phyloP scores from a whole-genome alignment of 2,888 invertebrate species.

The Drosophila villosipedis region DNA sequence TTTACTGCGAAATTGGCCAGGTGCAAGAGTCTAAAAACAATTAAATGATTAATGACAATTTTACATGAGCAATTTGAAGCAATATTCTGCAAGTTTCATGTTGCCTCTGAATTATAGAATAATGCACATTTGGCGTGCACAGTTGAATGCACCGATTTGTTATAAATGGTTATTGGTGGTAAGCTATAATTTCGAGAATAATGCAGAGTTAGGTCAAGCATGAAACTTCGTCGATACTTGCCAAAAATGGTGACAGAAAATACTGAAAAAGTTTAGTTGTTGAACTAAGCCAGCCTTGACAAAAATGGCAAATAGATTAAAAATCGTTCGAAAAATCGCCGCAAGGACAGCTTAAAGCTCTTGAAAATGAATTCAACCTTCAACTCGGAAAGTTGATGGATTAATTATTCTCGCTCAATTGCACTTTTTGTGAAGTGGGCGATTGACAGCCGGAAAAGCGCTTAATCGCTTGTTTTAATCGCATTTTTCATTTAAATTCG shows the following conservation, averaged over 20 bases:
- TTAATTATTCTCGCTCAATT: constrained; percentile 30
- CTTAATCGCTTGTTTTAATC: constrained; percentile 37
- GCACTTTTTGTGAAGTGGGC: constrained; percentile 7
- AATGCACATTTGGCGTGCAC: constrained; percentile 13
- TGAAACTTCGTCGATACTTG: background rate
- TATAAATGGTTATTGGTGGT: background rate
- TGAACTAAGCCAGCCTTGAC: background rate
- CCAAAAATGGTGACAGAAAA: background rate
- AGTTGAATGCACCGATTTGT: background rate
- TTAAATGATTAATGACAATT: constrained; percentile 73
- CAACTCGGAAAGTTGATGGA: background rate
- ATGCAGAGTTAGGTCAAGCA: background rate
- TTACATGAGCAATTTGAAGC: constrained; percentile 33
- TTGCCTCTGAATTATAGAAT: constrained; percentile 32
- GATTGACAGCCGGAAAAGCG: constrained; percentile 20
- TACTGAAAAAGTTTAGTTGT: background rate
- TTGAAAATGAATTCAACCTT: background rate
- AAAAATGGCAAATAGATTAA: background rate
- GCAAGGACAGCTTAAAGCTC: background rate
- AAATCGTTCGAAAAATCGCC: background rate
- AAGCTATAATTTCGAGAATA: background rate
- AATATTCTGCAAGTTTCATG: constrained; percentile 39
- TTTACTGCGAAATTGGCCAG: constrained; percentile 60
- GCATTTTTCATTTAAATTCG: constrained; percentile 12
- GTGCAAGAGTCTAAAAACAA: constrained; percentile 81